A percentile compares a stretch with the other conserved stretches of the same genome.
phyloP scores from a whole-genome alignment of 2,113 vertebrate species.

The Bubo blakistoni region DNA sequence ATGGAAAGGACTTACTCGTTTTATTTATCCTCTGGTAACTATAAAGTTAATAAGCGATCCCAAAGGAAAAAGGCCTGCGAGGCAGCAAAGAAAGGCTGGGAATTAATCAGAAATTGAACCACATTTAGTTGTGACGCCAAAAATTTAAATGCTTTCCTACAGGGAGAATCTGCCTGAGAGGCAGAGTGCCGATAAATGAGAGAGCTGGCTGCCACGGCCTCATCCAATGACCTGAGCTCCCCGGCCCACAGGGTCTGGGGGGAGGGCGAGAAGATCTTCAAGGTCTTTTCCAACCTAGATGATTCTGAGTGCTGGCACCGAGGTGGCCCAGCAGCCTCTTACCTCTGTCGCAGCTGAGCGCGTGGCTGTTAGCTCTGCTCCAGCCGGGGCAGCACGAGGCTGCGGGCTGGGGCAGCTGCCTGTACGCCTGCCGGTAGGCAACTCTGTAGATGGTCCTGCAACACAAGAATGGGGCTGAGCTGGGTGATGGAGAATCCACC shows the following conservation, averaged over 20 bases:
- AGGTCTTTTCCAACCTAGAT: too few relatives aligned
- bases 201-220: neutral
- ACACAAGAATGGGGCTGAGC: neutral
- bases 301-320: accelerated
- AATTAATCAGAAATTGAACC: neutral
- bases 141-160: neutral
- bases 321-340: neutral
- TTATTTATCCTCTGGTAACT: constrained; percentile 15
- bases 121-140: neutral
- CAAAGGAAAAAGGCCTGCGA: neutral
- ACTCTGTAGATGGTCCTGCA: constrained; percentile 86
- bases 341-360: constrained; percentile 83
- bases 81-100: constrained; percentile 7
- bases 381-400: constrained; percentile 88
- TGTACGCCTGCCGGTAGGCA: constrained; percentile 77
- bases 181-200: neutral
- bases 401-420: neutral
- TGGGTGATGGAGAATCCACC: accelerated
- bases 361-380: constrained; percentile 60
- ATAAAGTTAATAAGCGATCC: neutral
- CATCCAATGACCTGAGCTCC: neutral
- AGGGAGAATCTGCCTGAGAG: neutral
- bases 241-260: neutral
- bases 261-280: neutral
- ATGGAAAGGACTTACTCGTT: neutral